phyloP scores from a whole-genome alignment of 2,888 invertebrate genomes.

The Anoncus sp. region DNA sequence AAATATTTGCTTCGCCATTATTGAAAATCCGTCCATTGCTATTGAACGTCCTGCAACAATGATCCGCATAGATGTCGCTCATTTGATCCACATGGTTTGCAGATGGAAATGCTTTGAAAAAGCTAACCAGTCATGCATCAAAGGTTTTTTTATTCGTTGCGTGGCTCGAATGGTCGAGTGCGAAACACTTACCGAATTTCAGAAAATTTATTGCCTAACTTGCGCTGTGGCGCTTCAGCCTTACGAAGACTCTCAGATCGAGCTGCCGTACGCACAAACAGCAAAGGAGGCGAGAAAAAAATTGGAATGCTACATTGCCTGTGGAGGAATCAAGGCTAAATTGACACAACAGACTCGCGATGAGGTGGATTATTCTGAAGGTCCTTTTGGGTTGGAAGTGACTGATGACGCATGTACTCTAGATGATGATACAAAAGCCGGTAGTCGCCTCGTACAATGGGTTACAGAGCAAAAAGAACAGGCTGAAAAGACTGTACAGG shows the following conservation, averaged over 20 bases:
- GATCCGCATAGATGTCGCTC: slow-evolving; percentile 46
- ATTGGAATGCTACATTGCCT: too few species aligned
- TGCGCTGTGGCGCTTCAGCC: slow-evolving; percentile 13
- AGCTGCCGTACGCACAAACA: neutral
- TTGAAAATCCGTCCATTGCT: neutral
- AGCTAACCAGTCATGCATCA: slow-evolving; percentile 23
- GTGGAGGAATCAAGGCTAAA: too few species aligned
- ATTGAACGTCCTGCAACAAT: neutral
- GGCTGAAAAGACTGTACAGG: too few species aligned
- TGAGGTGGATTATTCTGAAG: too few species aligned
- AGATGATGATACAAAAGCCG: too few species aligned
- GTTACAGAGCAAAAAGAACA: too few species aligned
- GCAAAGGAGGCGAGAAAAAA: too few species aligned
- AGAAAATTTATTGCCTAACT: neutral
- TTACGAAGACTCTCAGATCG: slow-evolving; percentile 8
- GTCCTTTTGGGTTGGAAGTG: too few species aligned
- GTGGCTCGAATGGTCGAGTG: slow-evolving; percentile 36
- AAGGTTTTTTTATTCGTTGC: slow-evolving; percentile 54
- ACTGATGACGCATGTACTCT: too few species aligned
- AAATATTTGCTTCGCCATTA: slow-evolving; percentile 14
- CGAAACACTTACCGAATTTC: neutral
- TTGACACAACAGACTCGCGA: too few species aligned
- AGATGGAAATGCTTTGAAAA: slow-evolving; percentile 43
- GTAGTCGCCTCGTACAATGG: too few species aligned
- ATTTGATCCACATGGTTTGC: slow-evolving; percentile 51